Percentiles rank a stretch among this genome's conserved stretches.
These are phyloP conservation scores for Xestia rhomboidea DNA, from an alignment of 2,888 invertebrate species.

Conservation along the genomic window DNA sequence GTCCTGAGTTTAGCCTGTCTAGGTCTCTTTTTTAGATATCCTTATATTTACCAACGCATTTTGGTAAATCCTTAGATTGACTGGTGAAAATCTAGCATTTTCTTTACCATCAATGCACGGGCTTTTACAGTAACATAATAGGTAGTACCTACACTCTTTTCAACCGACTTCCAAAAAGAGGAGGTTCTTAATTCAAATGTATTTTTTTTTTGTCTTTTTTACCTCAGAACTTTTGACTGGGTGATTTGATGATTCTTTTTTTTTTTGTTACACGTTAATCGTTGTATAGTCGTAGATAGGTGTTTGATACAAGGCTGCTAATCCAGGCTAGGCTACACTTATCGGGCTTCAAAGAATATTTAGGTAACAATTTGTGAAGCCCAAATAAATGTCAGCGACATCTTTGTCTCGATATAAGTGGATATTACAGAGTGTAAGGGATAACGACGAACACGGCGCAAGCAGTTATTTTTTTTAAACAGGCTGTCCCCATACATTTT, in stretches of 20 bases:
- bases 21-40: too few relatives aligned
- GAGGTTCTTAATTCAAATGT: too few relatives aligned
- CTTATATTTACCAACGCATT: background rate
- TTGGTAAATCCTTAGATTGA: background rate
- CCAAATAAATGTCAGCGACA: slow-evolving; percentile 14
- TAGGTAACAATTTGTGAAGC: slow-evolving; percentile 1
- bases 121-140: background rate
- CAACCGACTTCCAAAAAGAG: too few relatives aligned
- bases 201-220: too few relatives aligned
- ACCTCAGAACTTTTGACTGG: too few relatives aligned
- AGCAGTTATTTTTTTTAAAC: background rate
- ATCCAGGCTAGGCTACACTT: slow-evolving; percentile 25
- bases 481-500: background rate
- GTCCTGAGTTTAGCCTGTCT: too few relatives aligned
- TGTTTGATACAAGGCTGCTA: slow-evolving; percentile 10
- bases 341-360: slow-evolving; percentile 22
- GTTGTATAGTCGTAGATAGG: background rate
- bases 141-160: too few relatives aligned
- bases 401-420: background rate
- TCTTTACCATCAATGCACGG: background rate
- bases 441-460: background rate
- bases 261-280: background rate
- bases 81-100: background rate
- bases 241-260: too few relatives aligned
- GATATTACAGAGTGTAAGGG: background rate